phyloP scores from a whole-genome alignment of 2,797 vertebrate genomes.

The Oryzias dopingdopingensis region DNA sequence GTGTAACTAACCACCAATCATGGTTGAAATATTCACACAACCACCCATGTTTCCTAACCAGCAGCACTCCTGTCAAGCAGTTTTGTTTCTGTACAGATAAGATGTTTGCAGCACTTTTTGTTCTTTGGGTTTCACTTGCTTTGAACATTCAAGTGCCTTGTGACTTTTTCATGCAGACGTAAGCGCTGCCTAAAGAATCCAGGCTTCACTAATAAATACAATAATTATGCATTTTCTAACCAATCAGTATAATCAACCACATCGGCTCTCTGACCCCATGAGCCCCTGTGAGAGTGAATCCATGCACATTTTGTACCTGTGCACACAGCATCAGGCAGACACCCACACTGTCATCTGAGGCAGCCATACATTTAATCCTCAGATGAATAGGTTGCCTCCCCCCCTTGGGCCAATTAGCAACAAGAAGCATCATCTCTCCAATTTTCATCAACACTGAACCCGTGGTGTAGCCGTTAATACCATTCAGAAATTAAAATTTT shows the following conservation, averaged over 20 bases:
- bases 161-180: not conserved
- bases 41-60: no score
- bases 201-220: constrained; percentile 21
- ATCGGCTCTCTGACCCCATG: constrained; percentile 43
- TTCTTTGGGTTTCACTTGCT: not conserved
- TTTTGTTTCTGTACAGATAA: not conserved
- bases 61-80: not conserved
- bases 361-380: constrained; percentile 17
- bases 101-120: not conserved
- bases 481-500: constrained; percentile 46
- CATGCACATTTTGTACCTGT: constrained; percentile 11
- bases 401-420: constrained; percentile 45
- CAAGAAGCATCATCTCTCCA: constrained; percentile 40
- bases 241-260: constrained; percentile 60
- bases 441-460: constrained; percentile 59
- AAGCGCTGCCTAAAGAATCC: constrained; percentile 19
- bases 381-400: constrained; percentile 25
- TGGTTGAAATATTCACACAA: no score
- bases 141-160: not conserved
- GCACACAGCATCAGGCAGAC: constrained; percentile 5
- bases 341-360: constrained; percentile 23
- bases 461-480: constrained; percentile 39
- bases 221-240: constrained; percentile 49
- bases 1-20: no score
- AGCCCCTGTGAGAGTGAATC: constrained; percentile 30